These are phyloP conservation scores for Python bivittatus DNA, from an alignment of 2,113 vertebrate species.

Conservation along the genomic window DNA sequence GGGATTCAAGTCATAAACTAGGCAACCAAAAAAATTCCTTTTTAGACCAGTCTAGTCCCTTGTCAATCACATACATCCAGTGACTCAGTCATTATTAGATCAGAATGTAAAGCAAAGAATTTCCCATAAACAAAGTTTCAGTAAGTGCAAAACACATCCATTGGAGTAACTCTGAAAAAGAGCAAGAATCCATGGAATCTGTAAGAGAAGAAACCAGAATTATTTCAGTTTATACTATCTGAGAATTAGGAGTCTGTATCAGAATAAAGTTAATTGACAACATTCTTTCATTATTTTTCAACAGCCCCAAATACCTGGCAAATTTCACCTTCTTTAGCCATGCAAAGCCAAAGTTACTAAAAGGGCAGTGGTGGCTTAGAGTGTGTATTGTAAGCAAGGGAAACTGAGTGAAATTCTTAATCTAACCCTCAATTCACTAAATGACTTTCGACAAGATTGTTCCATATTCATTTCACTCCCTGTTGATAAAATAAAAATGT, in stretches of 20 bases:
- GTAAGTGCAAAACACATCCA: constrained; percentile 41
- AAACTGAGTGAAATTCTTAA: background rate
- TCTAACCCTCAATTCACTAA: background rate
- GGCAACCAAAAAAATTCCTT: constrained; percentile 30
- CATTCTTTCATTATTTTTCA: background rate
- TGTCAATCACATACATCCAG: constrained; percentile 46
- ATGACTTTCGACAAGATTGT: background rate
- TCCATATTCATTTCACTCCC: background rate
- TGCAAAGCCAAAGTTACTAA: background rate
- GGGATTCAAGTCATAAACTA: constrained; percentile 31
- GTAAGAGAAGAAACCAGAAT: constrained; percentile 5
- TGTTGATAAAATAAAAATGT: background rate
- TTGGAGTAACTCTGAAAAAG: constrained; percentile 51
- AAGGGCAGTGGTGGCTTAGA: background rate
- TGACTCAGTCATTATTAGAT: constrained; percentile 27
- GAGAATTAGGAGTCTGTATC: background rate
- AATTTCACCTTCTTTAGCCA: background rate
- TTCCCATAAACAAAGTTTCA: constrained; percentile 28
- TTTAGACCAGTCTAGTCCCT: constrained; percentile 29
- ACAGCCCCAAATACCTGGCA: background rate
- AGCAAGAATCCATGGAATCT: constrained; percentile 63
- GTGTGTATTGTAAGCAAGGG: background rate
- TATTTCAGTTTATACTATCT: background rate
- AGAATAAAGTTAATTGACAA: background rate
- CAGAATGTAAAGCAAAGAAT: constrained; percentile 34